Evolutionary conservation across 2,888 invertebrate species (phyloP).

Genomic region (Rotaria macrura): DNA sequence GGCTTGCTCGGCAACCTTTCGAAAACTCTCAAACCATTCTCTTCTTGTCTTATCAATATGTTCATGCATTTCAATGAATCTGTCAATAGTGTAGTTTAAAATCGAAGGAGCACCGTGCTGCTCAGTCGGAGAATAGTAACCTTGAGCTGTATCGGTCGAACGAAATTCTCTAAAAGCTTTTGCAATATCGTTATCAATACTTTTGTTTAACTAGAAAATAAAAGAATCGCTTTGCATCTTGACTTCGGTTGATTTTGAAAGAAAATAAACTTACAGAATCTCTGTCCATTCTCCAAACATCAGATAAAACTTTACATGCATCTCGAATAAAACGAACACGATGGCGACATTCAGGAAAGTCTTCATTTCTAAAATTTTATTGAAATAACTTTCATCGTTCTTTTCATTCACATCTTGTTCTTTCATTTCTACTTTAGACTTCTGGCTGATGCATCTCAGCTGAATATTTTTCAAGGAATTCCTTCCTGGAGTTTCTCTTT

Average conservation of each 20-base stretch:
- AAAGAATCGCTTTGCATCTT: neutral
- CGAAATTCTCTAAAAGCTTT: neutral
- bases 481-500: too few species aligned
- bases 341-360: neutral
- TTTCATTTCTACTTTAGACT: too few species aligned
- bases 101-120: neutral
- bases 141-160: neutral
- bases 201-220: neutral
- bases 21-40: neutral
- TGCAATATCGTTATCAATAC: neutral
- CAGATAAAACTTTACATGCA: neutral
- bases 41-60: neutral
- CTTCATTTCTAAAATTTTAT: neutral
- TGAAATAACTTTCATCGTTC: neutral
- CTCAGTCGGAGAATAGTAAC: neutral
- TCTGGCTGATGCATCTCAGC: too few species aligned
- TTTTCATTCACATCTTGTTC: too few species aligned
- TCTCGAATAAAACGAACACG: slow-evolving; percentile 10
- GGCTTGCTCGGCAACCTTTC: neutral
- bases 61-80: neutral
- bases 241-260: too few species aligned
- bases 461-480: too few species aligned
- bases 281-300: neutral
- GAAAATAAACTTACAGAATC: neutral
- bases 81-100: neutral